Conservation (phyloP, 2,888 invertebrate genomes). For the Orthosia gracilis region DNA sequence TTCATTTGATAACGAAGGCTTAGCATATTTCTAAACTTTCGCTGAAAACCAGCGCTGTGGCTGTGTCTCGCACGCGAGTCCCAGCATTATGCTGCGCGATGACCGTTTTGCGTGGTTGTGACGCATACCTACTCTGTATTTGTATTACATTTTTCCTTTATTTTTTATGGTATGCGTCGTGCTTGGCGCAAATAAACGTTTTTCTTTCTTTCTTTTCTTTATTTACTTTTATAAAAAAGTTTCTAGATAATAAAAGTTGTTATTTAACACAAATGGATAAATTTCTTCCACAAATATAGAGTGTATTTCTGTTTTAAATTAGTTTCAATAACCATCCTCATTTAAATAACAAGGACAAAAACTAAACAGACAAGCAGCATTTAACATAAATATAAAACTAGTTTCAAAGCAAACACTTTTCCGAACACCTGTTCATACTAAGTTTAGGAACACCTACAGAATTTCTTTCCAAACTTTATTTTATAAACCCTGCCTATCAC, state of each 20-base stretch:
- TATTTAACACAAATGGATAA: no score
- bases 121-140: no score
- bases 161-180: no score
- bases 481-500: background rate
- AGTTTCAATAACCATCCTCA: constrained; percentile 9
- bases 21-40: background rate
- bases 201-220: no score
- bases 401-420: constrained; percentile 38
- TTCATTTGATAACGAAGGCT: constrained; percentile 18
- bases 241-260: no score
- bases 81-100: background rate
- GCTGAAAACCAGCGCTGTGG: no score
- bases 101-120: no score
- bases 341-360: background rate
- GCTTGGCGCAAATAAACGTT: no score
- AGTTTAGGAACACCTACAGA: background rate
- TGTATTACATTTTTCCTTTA: no score
- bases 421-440: constrained; percentile 46
- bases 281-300: no score
- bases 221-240: no score
- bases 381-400: constrained; percentile 25
- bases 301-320: background rate
- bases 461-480: constrained; percentile 14
- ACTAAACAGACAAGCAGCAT: background rate
- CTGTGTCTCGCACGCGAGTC: no score